Evolutionary conservation across 1,140 invertebrate genomes (phyloP).

Genomic region (Drosophila tristis): DNA sequence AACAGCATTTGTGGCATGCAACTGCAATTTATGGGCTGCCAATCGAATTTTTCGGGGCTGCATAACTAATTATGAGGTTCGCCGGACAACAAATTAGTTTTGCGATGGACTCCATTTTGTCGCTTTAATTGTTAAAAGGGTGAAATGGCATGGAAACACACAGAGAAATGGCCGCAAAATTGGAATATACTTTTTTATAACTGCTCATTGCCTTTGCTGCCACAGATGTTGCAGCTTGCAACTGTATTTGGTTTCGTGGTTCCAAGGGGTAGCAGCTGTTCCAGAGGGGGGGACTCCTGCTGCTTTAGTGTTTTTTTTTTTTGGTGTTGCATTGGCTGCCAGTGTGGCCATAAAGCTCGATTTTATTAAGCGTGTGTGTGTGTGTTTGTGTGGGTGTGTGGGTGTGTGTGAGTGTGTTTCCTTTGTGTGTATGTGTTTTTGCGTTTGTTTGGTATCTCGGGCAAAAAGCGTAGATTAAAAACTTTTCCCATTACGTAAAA

Average conservation of each 20-base stretch:
- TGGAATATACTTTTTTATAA: constrained; percentile 7
- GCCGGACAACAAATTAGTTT: constrained; percentile 66
- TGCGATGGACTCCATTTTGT: background rate
- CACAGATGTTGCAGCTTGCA: constrained; percentile 35
- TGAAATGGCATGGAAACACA: constrained; percentile 25
- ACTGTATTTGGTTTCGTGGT: background rate
- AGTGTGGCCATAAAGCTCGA: constrained; percentile 68
- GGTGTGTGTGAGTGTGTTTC: constrained; percentile 11
- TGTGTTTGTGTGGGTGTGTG: background rate
- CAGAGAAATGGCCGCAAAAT: constrained; percentile 34
- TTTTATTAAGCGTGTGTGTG: constrained; percentile 59
- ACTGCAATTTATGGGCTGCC: constrained; percentile 32
- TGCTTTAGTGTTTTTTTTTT: constrained; percentile 13
- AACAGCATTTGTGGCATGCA: constrained; percentile 4
- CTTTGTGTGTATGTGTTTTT: background rate
- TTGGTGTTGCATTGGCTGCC: constrained; percentile 35
- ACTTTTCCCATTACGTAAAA: constrained; percentile 80
- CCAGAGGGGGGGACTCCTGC: constrained; percentile 1
- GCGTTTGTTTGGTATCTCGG: constrained; percentile 25
- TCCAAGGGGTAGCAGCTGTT: no score
- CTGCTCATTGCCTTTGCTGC: constrained; percentile 21
- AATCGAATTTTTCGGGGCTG: constrained; percentile 60
- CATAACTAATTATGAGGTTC: constrained; percentile 77
- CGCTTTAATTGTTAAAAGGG: constrained; percentile 40
- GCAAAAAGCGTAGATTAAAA: constrained; percentile 66